phyloP scores from a whole-genome alignment of 2,888 invertebrate genomes.

The Lymantria dispar region DNA sequence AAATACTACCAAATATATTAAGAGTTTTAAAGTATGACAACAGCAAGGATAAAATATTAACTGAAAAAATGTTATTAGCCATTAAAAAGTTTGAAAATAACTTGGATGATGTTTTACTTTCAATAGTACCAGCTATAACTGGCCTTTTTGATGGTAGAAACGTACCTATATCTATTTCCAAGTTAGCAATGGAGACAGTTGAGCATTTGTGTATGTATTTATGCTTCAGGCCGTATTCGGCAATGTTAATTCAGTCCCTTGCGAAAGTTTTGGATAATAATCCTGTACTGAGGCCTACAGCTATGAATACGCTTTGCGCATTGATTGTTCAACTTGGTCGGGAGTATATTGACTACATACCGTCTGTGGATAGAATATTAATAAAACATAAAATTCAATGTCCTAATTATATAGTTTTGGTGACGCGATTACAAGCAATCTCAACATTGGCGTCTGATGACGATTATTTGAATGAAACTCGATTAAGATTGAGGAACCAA shows the following conservation, averaged over 20 bases:
- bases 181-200: constrained; percentile 91
- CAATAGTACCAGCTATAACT: constrained; percentile 97
- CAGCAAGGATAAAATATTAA: constrained; percentile 91
- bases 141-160: constrained; percentile 94
- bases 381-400: constrained; percentile 91
- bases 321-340: constrained; percentile 94
- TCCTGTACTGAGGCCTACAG: constrained; percentile 88
- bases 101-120: constrained; percentile 96
- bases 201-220: constrained; percentile 94
- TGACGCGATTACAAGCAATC: constrained; percentile 87
- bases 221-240: constrained; percentile 95
- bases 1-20: constrained; percentile 96
- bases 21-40: constrained; percentile 95
- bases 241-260: constrained; percentile 96
- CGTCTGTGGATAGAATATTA: constrained; percentile 93
- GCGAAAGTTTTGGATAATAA: constrained; percentile 92
- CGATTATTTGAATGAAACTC: constrained; percentile 85
- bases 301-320: constrained; percentile 95
- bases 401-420: constrained; percentile 89
- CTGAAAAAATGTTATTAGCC: constrained; percentile 91
- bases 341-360: constrained; percentile 96
- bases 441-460: constrained; percentile 90
- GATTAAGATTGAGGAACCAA: constrained; percentile 85
- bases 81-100: constrained; percentile 97
- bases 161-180: constrained; percentile 89